Evolutionary conservation across 2,113 vertebrate genomes (phyloP).

Genomic region (Macquaria ambigua): DNA sequence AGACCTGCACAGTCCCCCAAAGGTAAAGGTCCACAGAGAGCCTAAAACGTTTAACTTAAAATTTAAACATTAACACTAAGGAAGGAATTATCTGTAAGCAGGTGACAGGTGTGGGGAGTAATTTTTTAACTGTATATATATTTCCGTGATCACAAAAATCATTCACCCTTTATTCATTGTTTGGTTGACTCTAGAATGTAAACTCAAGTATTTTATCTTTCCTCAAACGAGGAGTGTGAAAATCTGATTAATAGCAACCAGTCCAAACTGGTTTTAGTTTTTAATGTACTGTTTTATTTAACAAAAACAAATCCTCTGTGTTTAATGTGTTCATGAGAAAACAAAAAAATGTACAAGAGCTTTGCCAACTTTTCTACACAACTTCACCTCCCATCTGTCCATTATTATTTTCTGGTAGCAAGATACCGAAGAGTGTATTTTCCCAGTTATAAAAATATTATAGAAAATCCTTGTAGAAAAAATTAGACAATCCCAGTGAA

Average conservation of each 20-base stretch:
- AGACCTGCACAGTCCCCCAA: constrained; percentile 50
- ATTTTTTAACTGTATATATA: too few relatives aligned
- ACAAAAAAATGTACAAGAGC: not conserved
- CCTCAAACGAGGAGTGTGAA: too few relatives aligned
- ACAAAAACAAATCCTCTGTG: not conserved
- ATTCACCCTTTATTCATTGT: not conserved
- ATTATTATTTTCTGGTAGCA: not conserved
- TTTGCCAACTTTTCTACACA: not conserved
- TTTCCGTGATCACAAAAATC: too few relatives aligned
- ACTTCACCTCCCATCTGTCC: not conserved
- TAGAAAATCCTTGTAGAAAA: not conserved
- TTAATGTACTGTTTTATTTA: not conserved
- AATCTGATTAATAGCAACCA: not conserved
- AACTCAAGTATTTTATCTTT: not conserved
- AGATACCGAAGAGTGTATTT: not conserved
- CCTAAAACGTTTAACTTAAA: not conserved
- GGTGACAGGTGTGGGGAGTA: not conserved
- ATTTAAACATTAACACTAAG: not conserved
- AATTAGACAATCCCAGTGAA: not conserved
- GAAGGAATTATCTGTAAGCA: not conserved
- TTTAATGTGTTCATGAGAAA: not conserved
- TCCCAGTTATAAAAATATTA: not conserved
- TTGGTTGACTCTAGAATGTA: not conserved
- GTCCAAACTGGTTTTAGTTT: not conserved
- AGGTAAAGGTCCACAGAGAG: constrained; percentile 63